Percentiles rank a stretch among this genome's conserved stretches.
These are phyloP conservation scores for Agrochola macilenta DNA, from an alignment of 2,888 invertebrate genomes.

Conservation along the genomic window DNA sequence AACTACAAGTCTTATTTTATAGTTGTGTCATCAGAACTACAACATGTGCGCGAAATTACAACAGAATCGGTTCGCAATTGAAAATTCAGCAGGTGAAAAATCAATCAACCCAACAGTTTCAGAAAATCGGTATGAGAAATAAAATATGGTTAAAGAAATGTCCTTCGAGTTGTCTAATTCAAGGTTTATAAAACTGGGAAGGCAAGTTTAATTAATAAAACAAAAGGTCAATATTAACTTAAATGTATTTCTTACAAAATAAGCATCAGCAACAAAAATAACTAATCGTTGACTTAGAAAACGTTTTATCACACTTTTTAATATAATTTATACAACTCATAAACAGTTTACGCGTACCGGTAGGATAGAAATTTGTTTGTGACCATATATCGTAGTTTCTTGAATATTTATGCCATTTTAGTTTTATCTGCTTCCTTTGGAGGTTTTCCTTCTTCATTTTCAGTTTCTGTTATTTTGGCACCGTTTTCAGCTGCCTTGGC, in stretches of 20 bases:
- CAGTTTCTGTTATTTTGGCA: background rate
- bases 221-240: slow-evolving; percentile 19
- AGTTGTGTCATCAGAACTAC: too few relatives aligned
- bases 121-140: background rate
- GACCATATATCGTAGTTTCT: background rate
- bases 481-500: background rate
- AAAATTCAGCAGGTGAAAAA: too few relatives aligned
- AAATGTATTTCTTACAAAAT: slow-evolving; percentile 54
- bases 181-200: background rate
- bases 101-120: too few relatives aligned
- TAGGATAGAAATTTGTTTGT: background rate
- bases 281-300: slow-evolving; percentile 56
- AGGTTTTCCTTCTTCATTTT: background rate
- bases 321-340: slow-evolving; percentile 5
- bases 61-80: too few relatives aligned
- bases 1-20: too few relatives aligned
- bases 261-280: slow-evolving; percentile 28
- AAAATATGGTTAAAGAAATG: background rate
- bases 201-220: slow-evolving; percentile 2
- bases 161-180: background rate
- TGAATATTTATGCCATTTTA: background rate
- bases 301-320: slow-evolving; percentile 49
- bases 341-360: slow-evolving; percentile 11
- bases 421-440: background rate
- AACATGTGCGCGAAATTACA: too few relatives aligned